These are phyloP conservation scores for Actias luna DNA, from an alignment of 2,888 invertebrate species.

Conservation along the genomic window DNA sequence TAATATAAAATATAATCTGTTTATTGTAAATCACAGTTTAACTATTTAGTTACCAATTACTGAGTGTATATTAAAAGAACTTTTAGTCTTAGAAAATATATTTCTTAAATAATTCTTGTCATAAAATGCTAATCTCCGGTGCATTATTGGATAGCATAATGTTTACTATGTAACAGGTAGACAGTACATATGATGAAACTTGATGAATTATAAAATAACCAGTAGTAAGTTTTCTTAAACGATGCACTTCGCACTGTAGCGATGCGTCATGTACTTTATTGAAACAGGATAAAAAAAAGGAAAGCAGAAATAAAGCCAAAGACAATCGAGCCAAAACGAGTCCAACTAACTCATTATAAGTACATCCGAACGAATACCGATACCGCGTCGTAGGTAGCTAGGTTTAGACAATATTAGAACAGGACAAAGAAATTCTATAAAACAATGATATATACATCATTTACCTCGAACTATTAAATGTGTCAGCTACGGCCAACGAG, in stretches of 20 bases:
- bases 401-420: conserved; percentile 13
- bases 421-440: conserved; percentile 17
- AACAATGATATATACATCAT: conserved; percentile 31
- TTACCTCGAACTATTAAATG: conserved; percentile 58
- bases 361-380: not conserved
- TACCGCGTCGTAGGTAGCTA: not conserved
- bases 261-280: conserved; percentile 17
- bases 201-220: not conserved
- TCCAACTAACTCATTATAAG: not conserved
- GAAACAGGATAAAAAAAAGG: conserved; percentile 19
- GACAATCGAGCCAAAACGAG: conserved; percentile 1
- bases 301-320: conserved; percentile 11
- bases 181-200: conserved; percentile 4
- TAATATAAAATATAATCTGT: not conserved
- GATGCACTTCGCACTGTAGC: conserved; percentile 28
- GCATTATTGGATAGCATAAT: not conserved
- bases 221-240: conserved; percentile 28
- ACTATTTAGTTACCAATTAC: too few relatives aligned
- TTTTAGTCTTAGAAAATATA: not conserved
- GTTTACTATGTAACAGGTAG: conserved; percentile 10
- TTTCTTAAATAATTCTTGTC: not conserved
- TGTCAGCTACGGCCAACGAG: conserved; percentile 61
- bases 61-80: not conserved
- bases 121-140: not conserved
- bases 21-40: too few relatives aligned